A percentile compares a stretch with the other conserved stretches of the same genome.
phyloP scores from a whole-genome alignment of 2,888 invertebrate species.

The Teleogryllus oceanicus region DNA sequence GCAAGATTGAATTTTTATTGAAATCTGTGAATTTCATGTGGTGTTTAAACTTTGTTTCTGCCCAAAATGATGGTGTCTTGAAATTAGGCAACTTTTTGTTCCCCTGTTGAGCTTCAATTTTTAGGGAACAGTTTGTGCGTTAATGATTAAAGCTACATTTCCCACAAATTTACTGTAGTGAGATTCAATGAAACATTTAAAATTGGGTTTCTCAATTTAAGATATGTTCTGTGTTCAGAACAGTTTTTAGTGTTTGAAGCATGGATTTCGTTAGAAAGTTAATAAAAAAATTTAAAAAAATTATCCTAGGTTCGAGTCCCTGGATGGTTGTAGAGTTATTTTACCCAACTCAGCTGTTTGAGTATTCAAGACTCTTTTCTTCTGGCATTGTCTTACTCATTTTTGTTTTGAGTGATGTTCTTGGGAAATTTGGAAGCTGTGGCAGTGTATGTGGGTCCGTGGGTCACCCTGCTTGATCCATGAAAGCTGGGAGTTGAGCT shows the following conservation, averaged over 20 bases:
- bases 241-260: too few relatives aligned
- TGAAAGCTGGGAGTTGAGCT: too few relatives aligned
- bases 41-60: conserved; percentile 3
- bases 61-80: neutral
- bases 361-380: neutral
- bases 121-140: too few relatives aligned
- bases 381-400: neutral
- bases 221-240: too few relatives aligned
- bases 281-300: too few relatives aligned
- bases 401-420: neutral
- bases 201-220: too few relatives aligned
- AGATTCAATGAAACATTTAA: too few relatives aligned
- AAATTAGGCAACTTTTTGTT: neutral
- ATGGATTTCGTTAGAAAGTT: too few relatives aligned
- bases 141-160: too few relatives aligned
- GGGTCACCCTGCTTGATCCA: neutral
- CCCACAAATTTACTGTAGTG: too few relatives aligned
- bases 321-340: neutral
- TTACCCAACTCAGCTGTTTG: neutral
- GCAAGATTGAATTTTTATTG: neutral
- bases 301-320: neutral
- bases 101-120: neutral
- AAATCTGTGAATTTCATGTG: conserved; percentile 11
- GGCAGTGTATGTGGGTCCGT: neutral
- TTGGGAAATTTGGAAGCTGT: neutral